A percentile compares a stretch with the other conserved stretches of the same genome.
phyloP scores from a whole-genome alignment of 2,797 vertebrate species.

The Poecile montanus region DNA sequence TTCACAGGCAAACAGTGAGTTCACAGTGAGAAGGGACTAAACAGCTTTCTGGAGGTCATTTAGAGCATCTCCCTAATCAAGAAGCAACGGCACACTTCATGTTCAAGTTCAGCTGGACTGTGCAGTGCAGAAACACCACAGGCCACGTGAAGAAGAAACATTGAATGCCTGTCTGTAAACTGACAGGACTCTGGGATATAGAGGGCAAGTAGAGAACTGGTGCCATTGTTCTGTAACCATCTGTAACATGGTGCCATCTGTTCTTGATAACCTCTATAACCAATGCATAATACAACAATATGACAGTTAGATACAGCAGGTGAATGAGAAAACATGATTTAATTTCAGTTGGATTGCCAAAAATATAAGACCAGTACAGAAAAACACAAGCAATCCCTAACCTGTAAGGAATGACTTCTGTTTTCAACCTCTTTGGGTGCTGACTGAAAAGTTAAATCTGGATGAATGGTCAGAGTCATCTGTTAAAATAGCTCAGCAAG shows the following conservation, averaged over 20 bases:
- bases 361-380: background rate
- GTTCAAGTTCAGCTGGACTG: background rate
- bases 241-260: too few species aligned
- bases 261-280: background rate
- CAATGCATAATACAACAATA: background rate
- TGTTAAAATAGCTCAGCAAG: background rate
- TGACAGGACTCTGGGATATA: background rate
- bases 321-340: background rate
- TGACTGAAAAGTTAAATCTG: background rate
- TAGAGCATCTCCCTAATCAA: background rate
- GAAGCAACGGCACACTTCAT: accelerated
- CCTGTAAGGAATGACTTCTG: background rate
- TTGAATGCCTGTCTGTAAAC: background rate
- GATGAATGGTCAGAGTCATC: background rate
- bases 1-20: background rate
- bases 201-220: background rate
- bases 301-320: background rate
- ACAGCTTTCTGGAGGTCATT: background rate
- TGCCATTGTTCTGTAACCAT: accelerated
- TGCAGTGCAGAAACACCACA: background rate
- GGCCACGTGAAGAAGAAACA: background rate
- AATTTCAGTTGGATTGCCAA: background rate
- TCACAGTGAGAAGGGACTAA: background rate
- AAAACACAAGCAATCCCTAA: background rate
- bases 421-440: background rate